Evolutionary conservation across 2,113 vertebrate species (phyloP).

Genomic region (Rutilus rutilus): DNA sequence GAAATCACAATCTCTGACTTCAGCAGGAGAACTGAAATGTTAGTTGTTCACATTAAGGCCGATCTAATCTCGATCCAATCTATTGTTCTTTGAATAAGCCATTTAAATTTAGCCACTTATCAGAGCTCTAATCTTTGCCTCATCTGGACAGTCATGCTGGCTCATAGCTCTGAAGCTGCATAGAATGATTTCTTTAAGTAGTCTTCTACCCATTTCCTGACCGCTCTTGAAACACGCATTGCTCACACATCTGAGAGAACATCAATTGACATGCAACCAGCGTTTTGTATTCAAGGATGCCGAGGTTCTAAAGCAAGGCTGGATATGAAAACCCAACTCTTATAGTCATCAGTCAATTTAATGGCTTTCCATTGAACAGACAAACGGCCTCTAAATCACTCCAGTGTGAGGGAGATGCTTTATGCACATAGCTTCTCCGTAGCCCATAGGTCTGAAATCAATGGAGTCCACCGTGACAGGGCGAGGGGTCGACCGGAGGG

Average conservation of each 20-base stretch:
- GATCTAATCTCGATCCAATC: neutral
- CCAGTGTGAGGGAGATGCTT: conserved; percentile 12
- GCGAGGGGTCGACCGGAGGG: conserved; percentile 12
- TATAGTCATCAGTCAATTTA: conserved; percentile 39
- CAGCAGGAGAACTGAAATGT: neutral
- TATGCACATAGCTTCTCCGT: conserved; percentile 7
- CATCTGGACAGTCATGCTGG: neutral
- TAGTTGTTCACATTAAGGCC: neutral
- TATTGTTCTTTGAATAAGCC: conserved; percentile 14
- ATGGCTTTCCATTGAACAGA: conserved; percentile 39
- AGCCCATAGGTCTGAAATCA: conserved; percentile 29
- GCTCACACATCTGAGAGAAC: conserved; percentile 11
- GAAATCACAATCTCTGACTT: neutral
- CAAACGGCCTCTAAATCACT: conserved; percentile 39
- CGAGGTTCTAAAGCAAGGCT: conserved; percentile 15
- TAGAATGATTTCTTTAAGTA: conserved; percentile 24
- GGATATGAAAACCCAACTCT: conserved; percentile 39
- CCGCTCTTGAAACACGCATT: neutral
- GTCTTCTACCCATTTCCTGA: conserved; percentile 9
- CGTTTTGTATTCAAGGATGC: conserved; percentile 34
- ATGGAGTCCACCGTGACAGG: conserved; percentile 28
- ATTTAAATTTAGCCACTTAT: neutral
- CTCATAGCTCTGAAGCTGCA: neutral
- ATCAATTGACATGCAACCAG: conserved; percentile 25
- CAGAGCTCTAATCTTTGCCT: neutral